Percentiles rank a stretch among this genome's conserved stretches.
These are phyloP conservation scores for Thamnophis sirtalis DNA, from an alignment of 2,113 vertebrate genomes.

Conservation along the genomic window DNA sequence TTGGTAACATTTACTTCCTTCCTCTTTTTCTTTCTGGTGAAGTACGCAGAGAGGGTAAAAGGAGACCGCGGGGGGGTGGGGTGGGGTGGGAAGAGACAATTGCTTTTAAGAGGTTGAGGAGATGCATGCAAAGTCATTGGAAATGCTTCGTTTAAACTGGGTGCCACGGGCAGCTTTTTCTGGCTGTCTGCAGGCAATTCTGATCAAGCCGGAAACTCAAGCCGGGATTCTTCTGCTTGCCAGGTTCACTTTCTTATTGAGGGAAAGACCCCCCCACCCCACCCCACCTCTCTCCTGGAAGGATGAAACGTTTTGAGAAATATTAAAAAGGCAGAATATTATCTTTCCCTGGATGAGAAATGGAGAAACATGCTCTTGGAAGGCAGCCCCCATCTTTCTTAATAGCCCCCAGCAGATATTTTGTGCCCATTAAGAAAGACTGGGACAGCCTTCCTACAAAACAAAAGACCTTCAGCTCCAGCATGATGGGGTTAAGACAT, in stretches of 20 bases:
- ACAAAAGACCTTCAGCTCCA: too few relatives aligned
- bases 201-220: background rate
- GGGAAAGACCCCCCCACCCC: too few relatives aligned
- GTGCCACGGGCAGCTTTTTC: background rate
- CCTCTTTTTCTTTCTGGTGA: background rate
- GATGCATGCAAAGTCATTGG: background rate
- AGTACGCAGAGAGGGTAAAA: background rate
- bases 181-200: background rate
- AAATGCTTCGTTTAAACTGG: background rate
- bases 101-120: background rate
- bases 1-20: background rate
- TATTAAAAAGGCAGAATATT: too few relatives aligned
- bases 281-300: too few relatives aligned
- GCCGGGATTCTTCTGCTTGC: background rate
- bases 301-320: too few relatives aligned
- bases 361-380: too few relatives aligned
- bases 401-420: too few relatives aligned
- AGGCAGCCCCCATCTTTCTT: too few relatives aligned
- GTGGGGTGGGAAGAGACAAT: background rate
- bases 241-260: background rate
- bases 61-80: background rate
- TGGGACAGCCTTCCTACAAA: too few relatives aligned
- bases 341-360: too few relatives aligned
- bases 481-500: too few relatives aligned
- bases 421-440: too few relatives aligned